Evolutionary conservation across 2,888 invertebrate species (phyloP), one percentile per base, ranked within the genome.

Genomic region (Blomia tropicalis): DNA sequence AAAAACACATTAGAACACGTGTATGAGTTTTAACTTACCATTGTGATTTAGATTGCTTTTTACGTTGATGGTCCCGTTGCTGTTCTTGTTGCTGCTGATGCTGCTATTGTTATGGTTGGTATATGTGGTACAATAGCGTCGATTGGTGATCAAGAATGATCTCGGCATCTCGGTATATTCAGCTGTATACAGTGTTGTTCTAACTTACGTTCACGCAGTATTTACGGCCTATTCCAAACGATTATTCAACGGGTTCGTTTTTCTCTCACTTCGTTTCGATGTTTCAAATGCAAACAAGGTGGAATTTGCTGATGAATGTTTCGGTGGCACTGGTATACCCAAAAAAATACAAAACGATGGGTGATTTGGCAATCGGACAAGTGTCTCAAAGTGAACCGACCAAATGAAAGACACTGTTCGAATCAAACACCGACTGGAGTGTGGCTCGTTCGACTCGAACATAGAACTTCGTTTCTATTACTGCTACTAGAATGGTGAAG

Each of bases 291-390:
- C n/a, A n/a, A n/a, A n/a, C n/a, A n/a, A n/a, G n/a, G n/a, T n/a
- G n/a, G n/a, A n/a, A n/a, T n/a, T n/a, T n/a, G n/a, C n/a, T n/a
- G n/a, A n/a, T n/a, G n/a, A n/a, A n/a, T n/a, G n/a, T n/a, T n/a
- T n/a, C n/a, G n/a, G n/a, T n/a, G n/a, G n/a, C n/a, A n/a, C n/a
- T n/a, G n/a, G n/a, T n/a, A n/a, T n/a, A n/a, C n/a, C n/a, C n/a
- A n/a, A n/a, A n/a, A n/a, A n/a, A n/a, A n/a, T n/a, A n/a, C n/a
- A n/a, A n/a, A n/a, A n/a, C n/a, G n/a, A n/a, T n/a, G n/a, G n/a
- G n/a, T n/a, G n/a, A n/a, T n/a, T n/a, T n/a, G n/a, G n/a, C 7
- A 47, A 47, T 47, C 51, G 51, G 51, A 47, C 51, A 47, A 47
- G 51, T 47, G 51, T 7, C 22, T n/a, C 51, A 47, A 27, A 47